phyloP scores from a whole-genome alignment of 2,888 invertebrate species.

The Leucoma salicis region DNA sequence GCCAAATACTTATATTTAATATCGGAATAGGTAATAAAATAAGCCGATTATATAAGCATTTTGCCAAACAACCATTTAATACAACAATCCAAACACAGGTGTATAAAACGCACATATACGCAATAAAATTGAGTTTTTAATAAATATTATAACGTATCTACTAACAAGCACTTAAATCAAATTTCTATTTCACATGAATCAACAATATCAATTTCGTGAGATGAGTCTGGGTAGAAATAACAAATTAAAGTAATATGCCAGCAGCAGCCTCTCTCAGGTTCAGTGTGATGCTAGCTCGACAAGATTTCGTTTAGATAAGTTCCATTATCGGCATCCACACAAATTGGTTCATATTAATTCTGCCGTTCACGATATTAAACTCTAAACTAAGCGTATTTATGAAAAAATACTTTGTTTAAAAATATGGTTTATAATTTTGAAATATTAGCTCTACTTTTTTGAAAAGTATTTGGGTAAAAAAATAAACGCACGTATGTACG shows the following conservation, averaged over 20 bases:
- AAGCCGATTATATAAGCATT: too few species aligned
- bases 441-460: too few species aligned
- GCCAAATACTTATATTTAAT: too few species aligned
- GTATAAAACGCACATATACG: too few species aligned
- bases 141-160: not conserved
- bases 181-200: not conserved
- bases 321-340: conserved; percentile 35
- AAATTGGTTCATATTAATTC: conserved; percentile 43
- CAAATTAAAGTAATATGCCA: conserved; percentile 19
- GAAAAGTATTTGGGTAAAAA: not conserved
- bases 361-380: conserved; percentile 17
- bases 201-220: not conserved
- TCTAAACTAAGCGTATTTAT: not conserved
- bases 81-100: too few species aligned
- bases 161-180: not conserved
- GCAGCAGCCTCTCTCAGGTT: conserved; percentile 14
- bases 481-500: not conserved
- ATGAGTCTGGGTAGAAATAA: conserved; percentile 12
- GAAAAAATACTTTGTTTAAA: not conserved
- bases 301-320: conserved; percentile 45
- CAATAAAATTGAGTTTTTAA: not conserved
- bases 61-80: too few species aligned
- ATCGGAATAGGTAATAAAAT: too few species aligned
- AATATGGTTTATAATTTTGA: not conserved
- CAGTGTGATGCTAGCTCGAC: conserved; percentile 32